Base-by-base conservation (phyloP, 1,140 invertebrate species). In the Drosophila insularis region DNA sequence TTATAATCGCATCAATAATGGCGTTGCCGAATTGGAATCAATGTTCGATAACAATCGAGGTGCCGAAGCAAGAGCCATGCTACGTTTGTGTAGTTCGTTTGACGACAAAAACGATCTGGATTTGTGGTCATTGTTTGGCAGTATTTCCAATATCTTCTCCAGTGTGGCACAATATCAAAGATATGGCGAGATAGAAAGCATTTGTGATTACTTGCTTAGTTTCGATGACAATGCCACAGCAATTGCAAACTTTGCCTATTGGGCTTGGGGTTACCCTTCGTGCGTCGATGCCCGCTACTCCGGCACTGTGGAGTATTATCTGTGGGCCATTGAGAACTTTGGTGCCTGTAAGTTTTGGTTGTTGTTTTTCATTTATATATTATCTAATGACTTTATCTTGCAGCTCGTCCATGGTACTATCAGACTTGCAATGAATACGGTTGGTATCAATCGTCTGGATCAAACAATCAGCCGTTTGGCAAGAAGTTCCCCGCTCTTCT, bases 401-500 rank as follows among this genome's bases (percentile, higher is more conserved):
- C 17, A 91, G 95, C 90, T 65, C 93, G 95, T 7, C 94, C 95
- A 50, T 97, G 96, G 96, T 94, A 93, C 23, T 97, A 96, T 80
- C 96, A 97, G 91, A 97, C 96, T 0, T 98, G 97, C 91, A 95
- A 95, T 11, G 96, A 97, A 91, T 98, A 95, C 81, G 96, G 96
- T 32, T 97, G 95, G 92, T 97, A 94, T 92, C 96, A 97, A 92
- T 95, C 95, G 1, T 94, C 96, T 0, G 94, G 94, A 64, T 93
- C 93, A 0, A 71, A 78, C 0, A 92, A 94, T 19, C 94, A 96
- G 84, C 93, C 95, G 21, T 95, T 97, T 92, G 94, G 96, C 75
- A 91, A 90, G 54, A 80, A 92, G 70, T 93, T 95, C 80, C 94
- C 95, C 0, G 75, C 94, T 46, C 93, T 93, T 21, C 95, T 95